phyloP scores from a whole-genome alignment of 2,797 vertebrate species.

The Yasuhikotakia modesta region DNA sequence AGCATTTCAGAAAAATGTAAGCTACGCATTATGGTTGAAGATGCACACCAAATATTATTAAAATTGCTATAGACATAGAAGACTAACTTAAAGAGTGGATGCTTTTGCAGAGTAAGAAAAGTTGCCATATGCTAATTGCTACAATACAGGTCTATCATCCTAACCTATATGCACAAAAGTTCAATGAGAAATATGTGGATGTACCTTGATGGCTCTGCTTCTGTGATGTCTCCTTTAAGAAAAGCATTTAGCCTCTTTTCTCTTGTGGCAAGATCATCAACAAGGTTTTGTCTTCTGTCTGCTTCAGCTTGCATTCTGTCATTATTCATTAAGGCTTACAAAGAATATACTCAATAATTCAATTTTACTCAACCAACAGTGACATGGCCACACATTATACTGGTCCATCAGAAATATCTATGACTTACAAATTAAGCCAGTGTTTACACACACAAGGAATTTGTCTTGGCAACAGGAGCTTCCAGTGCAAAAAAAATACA shows the following conservation, averaged over 20 bases:
- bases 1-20: too few relatives aligned
- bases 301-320: conserved; percentile 93
- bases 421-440: not conserved
- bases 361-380: not conserved
- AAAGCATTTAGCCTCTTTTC: conserved; percentile 87
- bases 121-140: too few relatives aligned
- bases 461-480: too few relatives aligned
- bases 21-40: too few relatives aligned
- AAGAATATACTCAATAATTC: not conserved
- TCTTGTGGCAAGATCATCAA: conserved; percentile 90
- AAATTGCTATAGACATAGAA: too few relatives aligned
- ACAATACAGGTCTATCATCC: too few relatives aligned
- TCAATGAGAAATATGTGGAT: not conserved
- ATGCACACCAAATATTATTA: too few relatives aligned
- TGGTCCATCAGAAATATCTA: not conserved
- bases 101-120: too few relatives aligned
- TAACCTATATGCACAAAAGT: not conserved
- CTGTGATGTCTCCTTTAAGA: conserved; percentile 83
- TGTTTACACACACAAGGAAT: too few relatives aligned
- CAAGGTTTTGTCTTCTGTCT: conserved; percentile 90
- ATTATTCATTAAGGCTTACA: conserved; percentile 60
- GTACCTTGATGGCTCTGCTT: conserved; percentile 87
- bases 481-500: too few relatives aligned
- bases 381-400: not conserved
- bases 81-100: too few relatives aligned